Evolutionary conservation across 2,888 invertebrate genomes (phyloP), one percentile per base, ranked within the genome.

Genomic region (Pristionchus mayeri): DNA sequence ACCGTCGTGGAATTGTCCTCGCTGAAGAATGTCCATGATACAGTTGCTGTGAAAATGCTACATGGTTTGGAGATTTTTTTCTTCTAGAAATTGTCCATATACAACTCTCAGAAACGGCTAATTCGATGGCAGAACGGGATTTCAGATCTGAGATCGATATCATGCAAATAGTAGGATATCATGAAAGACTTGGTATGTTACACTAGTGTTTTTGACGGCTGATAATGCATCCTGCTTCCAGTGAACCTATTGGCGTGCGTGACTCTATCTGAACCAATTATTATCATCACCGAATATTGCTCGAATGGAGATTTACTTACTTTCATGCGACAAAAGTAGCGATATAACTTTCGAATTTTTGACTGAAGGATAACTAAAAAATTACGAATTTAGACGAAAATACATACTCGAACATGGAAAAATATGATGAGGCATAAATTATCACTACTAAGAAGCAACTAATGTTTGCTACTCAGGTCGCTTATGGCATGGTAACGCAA

Each of bases 151-250:
- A 80, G 18, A 80, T 80, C 40, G 48, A 52, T 13, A 7, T 80
- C 11, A 80, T 80, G 80, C 54, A 80, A 24, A 44, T 40, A n/a
- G 27, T 80, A 3, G 80, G 80, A 13, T 57, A 80, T 21, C 80
- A 80, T 18, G 80, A 80, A 16, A 21, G 80, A 34, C 80, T 80
- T 18, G 80, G 80, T 80, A 21, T n/a, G n/a, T n/a, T n/a, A n/a
- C n/a, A n/a, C n/a, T n/a, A n/a, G n/a, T n/a, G n/a, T n/a, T n/a
- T n/a, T n/a, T n/a, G n/a, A n/a, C n/a, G n/a, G n/a, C n/a, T n/a
- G n/a, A 44, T 44, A 44, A 44, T 44, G 6, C 44, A 44, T 7
- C 34, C 13, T 16, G 3, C 50, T 24, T 27, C 7, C 80, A 80
- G 57, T 80, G 16, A 80, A 80, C 40, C 24, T 80, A 21, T 4